Evolutionary conservation across 2,797 vertebrate species (phyloP), one percentile per base, ranked within the genome.

Genomic region (Ara ararauna): DNA sequence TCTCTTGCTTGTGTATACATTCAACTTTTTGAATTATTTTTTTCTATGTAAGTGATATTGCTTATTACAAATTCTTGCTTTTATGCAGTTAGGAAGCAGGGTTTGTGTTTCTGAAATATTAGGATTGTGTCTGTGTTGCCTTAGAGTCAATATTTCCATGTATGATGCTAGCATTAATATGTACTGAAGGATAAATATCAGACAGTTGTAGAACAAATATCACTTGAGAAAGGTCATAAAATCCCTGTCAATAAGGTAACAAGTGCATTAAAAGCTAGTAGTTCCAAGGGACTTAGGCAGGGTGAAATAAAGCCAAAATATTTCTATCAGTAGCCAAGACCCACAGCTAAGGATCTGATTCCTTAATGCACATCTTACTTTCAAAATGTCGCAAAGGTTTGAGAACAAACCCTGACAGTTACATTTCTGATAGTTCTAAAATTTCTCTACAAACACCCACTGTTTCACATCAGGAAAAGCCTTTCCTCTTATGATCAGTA

Each of bases 301-400:
- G 56, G 44, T 62, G 50, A 56, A 92, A 72, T 11, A 81, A 15
- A 61, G 30, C 21, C 32, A 54, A 38, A 64, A 56, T 38, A 42
- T 17, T 67, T 74, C 29, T 72, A 6, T 30, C 13, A 76, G 67
- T 72, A 76, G 17, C 34, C n/a, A 11, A 79, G 56, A 18, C 30
- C 64, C 32, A 14, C 36, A 34, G 10, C 8, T 53, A 32, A 73
- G 10, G 27, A 53, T 62, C 79, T 78, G 64, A 27, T 65, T 79
- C 22, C 42, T 9, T 38, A n/a, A 34, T 3, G 16, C 1, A 0
- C 20, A 12, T 62, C 2, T 2, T n/a, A 22, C n/a, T 85, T 75
- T 80, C 45, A 54, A 77, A 67, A 77, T 61, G 22, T 76, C 18
- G 34, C 9, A 11, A 53, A 17, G 11, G 51, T 87, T 70, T 72